A percentile compares a stretch with the other conserved stretches of the same genome.
Conservation (phyloP, 35 echinoderm and acorn worm genomes). For the Patiria miniata region DNA sequence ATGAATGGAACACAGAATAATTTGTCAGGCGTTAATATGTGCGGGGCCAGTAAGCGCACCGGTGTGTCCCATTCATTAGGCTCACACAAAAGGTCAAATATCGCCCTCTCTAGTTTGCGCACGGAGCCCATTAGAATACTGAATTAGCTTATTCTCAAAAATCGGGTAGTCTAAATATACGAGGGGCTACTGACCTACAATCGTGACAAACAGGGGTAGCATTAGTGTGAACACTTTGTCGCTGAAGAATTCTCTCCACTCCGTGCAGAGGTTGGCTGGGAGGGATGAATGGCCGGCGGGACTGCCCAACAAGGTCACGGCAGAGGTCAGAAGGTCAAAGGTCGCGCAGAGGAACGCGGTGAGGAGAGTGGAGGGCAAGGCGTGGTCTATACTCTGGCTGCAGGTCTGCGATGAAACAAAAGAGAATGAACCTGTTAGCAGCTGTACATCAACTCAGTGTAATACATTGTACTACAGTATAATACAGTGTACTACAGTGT, state of each 20-base stretch:
- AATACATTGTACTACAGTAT: no score
- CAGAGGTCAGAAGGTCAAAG: constrained; percentile 47
- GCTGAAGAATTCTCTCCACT: constrained; percentile 81
- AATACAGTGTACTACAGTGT: no score
- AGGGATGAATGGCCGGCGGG: not conserved
- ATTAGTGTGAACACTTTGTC: constrained; percentile 45
- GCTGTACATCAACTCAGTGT: no score
- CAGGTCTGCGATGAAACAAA: constrained; percentile 38
- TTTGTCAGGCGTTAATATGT: no score
- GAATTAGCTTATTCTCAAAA: no score
- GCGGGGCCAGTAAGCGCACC: no score
- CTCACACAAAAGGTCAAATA: no score
- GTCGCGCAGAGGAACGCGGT: constrained; percentile 34
- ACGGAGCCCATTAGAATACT: no score
- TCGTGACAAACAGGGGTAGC: constrained; percentile 53
- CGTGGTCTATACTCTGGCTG: constrained; percentile 34
- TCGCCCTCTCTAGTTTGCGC: no score
- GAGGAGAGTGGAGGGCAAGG: constrained; percentile 1
- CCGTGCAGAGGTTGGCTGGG: constrained; percentile 56
- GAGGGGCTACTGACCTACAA: constrained; percentile 51
- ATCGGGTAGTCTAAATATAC: no score
- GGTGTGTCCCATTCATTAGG: no score
- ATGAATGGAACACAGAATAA: no score
- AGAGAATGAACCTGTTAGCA: not conserved
- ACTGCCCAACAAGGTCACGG: constrained; percentile 15